These are phyloP conservation scores for Styela clava DNA, from an alignment of 23 tunicate species.

Conservation along the genomic window DNA sequence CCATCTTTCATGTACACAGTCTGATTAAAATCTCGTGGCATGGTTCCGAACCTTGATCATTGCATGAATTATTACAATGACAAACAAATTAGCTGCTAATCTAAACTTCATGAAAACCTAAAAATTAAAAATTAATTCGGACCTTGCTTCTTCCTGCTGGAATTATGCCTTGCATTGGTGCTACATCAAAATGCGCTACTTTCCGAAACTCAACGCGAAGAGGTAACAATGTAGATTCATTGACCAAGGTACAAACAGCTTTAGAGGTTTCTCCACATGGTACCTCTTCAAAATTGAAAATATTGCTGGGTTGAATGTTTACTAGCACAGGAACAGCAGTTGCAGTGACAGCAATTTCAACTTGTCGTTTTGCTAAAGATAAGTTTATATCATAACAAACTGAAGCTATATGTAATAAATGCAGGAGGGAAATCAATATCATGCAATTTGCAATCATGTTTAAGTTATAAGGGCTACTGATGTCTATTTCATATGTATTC, in stretches of 20 bases:
- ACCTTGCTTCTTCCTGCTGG: constrained; percentile 75
- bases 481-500: no score
- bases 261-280: constrained; percentile 48
- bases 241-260: constrained; percentile 60
- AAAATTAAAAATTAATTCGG: no score
- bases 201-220: constrained; percentile 50
- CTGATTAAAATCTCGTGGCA: no score
- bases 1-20: no score
- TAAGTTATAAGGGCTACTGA: no score
- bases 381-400: not conserved
- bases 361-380: constrained; percentile 58
- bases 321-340: constrained; percentile 90
- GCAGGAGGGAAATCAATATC: no score
- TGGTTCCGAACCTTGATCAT: no score
- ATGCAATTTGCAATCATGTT: no score
- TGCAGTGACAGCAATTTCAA: constrained; percentile 84
- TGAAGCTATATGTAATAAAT: no score
- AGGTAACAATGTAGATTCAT: constrained; percentile 78
- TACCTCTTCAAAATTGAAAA: constrained; percentile 82
- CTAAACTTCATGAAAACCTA: no score
- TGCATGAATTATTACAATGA: no score
- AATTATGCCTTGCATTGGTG: constrained; percentile 53
- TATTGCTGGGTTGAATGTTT: constrained; percentile 77
- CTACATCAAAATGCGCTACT: constrained; percentile 80
- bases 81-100: no score